Evolutionary conservation across 2,797 vertebrate genomes (phyloP), one percentile per base, ranked within the genome.

Genomic region (Pteronotus mesoamericanus): DNA sequence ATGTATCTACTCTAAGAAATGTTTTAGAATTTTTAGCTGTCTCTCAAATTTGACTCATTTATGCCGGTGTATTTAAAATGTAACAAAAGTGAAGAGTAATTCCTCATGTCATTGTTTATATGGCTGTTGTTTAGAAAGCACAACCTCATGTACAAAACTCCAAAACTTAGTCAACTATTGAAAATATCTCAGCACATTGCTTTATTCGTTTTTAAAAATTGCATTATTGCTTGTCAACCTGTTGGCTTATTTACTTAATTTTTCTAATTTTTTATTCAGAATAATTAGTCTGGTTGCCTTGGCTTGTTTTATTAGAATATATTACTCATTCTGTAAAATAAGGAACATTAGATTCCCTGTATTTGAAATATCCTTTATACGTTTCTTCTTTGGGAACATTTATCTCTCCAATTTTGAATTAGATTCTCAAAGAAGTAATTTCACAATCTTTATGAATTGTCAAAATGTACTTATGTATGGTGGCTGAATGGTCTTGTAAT

Each of bases 381-480:
- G 57, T 93, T 16, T 77, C 86, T 92, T 8, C 18, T 88, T 83
- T 64, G 18, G n/a, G 32, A 59, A 74, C 3, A 19, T 91, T 91
- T 86, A 61, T 91, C 15, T 51, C 39, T 94, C n/a, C 21, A 64
- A 11, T 89, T 88, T 95, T 92, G 80, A 96, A 88, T 92, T 89
- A 79, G 75, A 79, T 44, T 86, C 39, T 90, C 39, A 96, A 94
- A 86, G 22, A 95, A 96, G 66, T 92, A 89, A 95, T 95, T 91
- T 96, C 10, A 74, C 80, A 71, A 72, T 88, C n/a, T 87, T 94
- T 82, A 94, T 93, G 64, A 95, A 89, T 64, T 89, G 68, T 59
- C 71, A 94, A 91, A 90, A n/a, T 88, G n/a, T 96, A 85, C 61
- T 94, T 96, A 89, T 89, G 34, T 55, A n/a, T 91, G 71, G 66